phyloP scores from a whole-genome alignment of 2,113 vertebrate genomes.

The Sebastes schlegelii region DNA sequence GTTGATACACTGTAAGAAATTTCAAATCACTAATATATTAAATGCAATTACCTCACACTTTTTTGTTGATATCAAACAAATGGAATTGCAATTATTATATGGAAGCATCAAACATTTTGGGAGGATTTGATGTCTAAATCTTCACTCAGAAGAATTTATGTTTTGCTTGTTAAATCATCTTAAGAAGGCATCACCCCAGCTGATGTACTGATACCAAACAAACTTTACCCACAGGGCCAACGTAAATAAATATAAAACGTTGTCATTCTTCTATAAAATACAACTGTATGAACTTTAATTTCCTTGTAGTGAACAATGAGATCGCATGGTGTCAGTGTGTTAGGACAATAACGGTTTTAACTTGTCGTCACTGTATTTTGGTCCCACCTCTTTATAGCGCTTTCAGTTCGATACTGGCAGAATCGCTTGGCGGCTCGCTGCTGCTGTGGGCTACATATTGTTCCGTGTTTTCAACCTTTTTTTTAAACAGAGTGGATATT shows the following conservation, averaged over 20 bases:
- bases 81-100: background rate
- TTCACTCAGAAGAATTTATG: background rate
- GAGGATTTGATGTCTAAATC: background rate
- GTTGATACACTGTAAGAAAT: background rate
- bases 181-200: background rate
- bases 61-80: background rate
- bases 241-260: background rate
- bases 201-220: background rate
- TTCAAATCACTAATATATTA: too few species aligned
- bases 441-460: rapidly evolving
- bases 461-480: background rate
- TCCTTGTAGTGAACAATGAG: background rate
- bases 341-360: rapidly evolving
- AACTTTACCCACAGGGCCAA: rapidly evolving
- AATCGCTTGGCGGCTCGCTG: rapidly evolving
- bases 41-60: background rate
- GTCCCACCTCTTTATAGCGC: slow-evolving; percentile 8
- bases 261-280: too few species aligned
- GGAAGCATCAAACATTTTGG: background rate
- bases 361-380: slow-evolving; percentile 2
- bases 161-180: background rate
- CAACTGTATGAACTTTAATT: background rate
- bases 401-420: rapidly evolving
- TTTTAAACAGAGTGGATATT: background rate
- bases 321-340: slow-evolving; percentile 72